Conservation (phyloP, 2,888 invertebrate genomes). For the Tetragonula carbonaria region DNA sequence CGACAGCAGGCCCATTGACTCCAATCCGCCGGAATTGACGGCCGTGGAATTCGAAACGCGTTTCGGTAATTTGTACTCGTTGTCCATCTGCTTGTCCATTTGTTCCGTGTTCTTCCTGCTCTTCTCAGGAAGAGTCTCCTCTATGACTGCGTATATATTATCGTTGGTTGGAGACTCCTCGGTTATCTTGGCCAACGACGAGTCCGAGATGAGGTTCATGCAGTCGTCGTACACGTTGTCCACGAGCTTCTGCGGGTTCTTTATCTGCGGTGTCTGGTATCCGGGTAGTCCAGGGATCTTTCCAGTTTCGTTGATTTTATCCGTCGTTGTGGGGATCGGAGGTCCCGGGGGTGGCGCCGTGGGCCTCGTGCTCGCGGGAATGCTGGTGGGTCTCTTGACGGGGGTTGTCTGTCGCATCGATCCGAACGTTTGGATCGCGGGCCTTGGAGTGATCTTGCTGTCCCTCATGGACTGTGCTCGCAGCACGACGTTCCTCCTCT, state of each 20-base stretch:
- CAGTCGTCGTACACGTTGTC: conserved; percentile 91
- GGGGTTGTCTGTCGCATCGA: conserved; percentile 90
- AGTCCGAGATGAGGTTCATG: conserved; percentile 87
- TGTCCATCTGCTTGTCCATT: conserved; percentile 75
- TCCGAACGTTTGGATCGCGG: conserved; percentile 90
- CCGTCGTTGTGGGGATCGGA: conserved; percentile 82
- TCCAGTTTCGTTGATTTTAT: conserved; percentile 70
- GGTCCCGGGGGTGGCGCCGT: conserved; percentile 92
- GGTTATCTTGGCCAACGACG: conserved; percentile 87
- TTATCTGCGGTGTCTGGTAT: conserved; percentile 86
- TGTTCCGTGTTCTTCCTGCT: conserved; percentile 65
- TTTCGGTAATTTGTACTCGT: conserved; percentile 84
- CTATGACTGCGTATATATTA: conserved; percentile 95
- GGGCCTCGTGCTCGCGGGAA: conserved; percentile 88
- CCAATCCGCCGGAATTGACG: conserved; percentile 81
- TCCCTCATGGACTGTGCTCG: conserved; percentile 94
- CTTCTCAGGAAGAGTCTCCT: conserved; percentile 88
- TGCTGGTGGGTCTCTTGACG: conserved; percentile 90
- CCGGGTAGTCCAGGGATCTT: conserved; percentile 85
- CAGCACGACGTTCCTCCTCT: conserved; percentile 87
- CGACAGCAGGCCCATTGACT: conserved; percentile 91
- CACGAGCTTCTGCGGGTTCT: conserved; percentile 73
- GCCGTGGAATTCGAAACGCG: conserved; percentile 84
- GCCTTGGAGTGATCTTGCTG: conserved; percentile 84
- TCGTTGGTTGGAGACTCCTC: conserved; percentile 87